These are phyloP conservation scores for Apamea monoglypha DNA, from an alignment of 2,888 invertebrate genomes.

Conservation along the genomic window DNA sequence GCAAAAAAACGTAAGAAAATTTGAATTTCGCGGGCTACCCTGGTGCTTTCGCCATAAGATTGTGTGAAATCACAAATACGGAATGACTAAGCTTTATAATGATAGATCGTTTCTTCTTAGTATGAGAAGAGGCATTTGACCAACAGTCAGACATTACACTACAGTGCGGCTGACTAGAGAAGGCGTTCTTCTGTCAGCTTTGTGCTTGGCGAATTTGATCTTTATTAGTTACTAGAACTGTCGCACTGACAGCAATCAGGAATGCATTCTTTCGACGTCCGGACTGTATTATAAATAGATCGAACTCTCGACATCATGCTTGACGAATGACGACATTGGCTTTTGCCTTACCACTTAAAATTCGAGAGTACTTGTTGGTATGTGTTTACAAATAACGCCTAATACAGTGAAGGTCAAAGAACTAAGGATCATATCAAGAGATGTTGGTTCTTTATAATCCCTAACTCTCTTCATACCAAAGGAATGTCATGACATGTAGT, in stretches of 20 bases:
- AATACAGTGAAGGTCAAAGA: not conserved
- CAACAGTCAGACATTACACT: not conserved
- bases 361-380: not conserved
- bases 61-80: too few relatives aligned
- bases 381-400: not conserved
- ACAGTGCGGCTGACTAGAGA: too few relatives aligned
- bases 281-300: not conserved
- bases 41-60: not conserved
- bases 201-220: not conserved
- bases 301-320: not conserved
- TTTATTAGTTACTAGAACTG: not conserved
- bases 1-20: not conserved
- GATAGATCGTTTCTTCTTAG: not conserved
- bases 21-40: not conserved
- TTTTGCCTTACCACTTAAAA: not conserved
- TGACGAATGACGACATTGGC: not conserved
- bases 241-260: not conserved
- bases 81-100: not conserved
- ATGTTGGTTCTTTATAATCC: slow-evolving; percentile 25
- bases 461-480: slow-evolving; percentile 24
- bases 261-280: not conserved
- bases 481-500: slow-evolving; percentile 38
- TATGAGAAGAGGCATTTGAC: not conserved
- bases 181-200: too few relatives aligned
- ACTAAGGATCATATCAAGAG: slow-evolving; percentile 14